phyloP scores from a whole-genome alignment of 2,113 vertebrate genomes.

The Gnathonemus longibarbis region DNA sequence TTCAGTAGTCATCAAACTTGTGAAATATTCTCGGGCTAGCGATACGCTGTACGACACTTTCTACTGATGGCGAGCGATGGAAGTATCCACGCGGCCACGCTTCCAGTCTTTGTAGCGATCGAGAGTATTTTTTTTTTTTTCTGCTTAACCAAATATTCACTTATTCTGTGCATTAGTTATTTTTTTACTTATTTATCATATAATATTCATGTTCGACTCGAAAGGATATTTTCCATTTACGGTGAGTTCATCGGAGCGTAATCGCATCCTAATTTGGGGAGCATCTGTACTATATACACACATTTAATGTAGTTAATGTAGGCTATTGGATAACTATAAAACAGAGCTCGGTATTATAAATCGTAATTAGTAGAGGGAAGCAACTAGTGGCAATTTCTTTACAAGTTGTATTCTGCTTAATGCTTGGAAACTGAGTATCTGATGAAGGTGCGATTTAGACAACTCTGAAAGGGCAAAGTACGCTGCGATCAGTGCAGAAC shows the following conservation, averaged over 20 bases:
- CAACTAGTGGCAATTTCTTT: not conserved
- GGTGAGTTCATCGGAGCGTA: not conserved
- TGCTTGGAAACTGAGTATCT: not conserved
- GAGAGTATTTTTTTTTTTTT: not conserved
- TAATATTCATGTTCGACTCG: not conserved
- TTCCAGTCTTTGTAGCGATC: not conserved
- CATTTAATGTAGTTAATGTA: not conserved
- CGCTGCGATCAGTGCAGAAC: not conserved
- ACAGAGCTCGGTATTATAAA: not conserved
- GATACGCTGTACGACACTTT: not conserved
- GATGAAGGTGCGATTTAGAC: not conserved
- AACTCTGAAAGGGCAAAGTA: not conserved
- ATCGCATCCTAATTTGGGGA: not conserved
- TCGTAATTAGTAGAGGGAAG: not conserved
- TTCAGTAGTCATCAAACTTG: not conserved
- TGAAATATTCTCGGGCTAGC: not conserved
- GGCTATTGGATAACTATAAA: not conserved
- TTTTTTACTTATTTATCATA: not conserved
- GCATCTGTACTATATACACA: not conserved
- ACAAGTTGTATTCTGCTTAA: not conserved
- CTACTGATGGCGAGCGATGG: not conserved
- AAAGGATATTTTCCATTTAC: not conserved
- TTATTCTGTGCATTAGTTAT: not conserved
- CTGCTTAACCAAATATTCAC: not conserved
- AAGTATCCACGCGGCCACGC: not conserved